Evolutionary conservation across 2,113 vertebrate species (phyloP).

Genomic region (human): GRCh38 chr3:22727001-22727500

Average conservation of each 20-base stretch:
- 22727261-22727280: background rate
- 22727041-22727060: background rate
- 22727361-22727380: background rate
- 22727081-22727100: background rate
- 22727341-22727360: background rate
- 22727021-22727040: background rate
- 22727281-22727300: background rate
- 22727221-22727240: background rate
- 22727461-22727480: no score
- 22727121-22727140: background rate
- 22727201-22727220: background rate
- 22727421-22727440: background rate
- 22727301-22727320: background rate
- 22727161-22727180: background rate
- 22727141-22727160: background rate
- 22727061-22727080: background rate
- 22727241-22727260: background rate
- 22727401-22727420: background rate
- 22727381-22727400: background rate
- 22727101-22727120: background rate
- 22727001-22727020: background rate
- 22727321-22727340: no score
- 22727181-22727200: background rate
- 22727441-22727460: background rate
- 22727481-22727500: background rate